Base-by-base conservation (phyloP, 2,888 invertebrate species). In the Philopedon plagiatum region DNA sequence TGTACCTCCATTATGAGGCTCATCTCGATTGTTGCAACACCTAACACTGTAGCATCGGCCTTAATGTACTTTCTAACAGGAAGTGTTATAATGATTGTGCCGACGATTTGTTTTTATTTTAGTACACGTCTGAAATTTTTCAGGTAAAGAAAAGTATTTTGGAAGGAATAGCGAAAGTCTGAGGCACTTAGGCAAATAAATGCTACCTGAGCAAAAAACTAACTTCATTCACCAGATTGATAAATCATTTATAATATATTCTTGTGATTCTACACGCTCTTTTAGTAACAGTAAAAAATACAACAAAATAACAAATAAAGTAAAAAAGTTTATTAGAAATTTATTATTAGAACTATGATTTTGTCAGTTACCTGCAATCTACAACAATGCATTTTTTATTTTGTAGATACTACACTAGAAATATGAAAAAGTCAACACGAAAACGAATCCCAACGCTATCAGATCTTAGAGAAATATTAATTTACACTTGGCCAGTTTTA, bases 51-150 rank as follows among this genome's bases (percentile, higher is more conserved):
- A 5, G 54, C 60, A 9, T 57, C 71, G 7, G 77, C 77, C 3
- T 39, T 73, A 2, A 51, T 76, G 0, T 77, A 76, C 39, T 77
- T 77, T 32, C n/a, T 39, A 0, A 62, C 67, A 34, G 77, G 76
- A 7, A 69, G 64, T 54, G 15, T 34, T 18, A n/a, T 75, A 9
- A 63, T 76, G 29, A 41, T 15, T 5, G 2, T 75, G 1, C 74
- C 75, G 0, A 34, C 63, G 0, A 29, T 75, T n/a, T 44, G 76
- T 8, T 58, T 58, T 58, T 58, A 23, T 13, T 39, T 37, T 9
- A 26, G 15, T 7, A 15, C 58, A 23, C 37, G 23, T 4, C 8
- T 58, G 13, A 9, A 58, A 15, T 58, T 41, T 9, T 58, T 39
- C 41, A 39, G 41, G 58, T 58, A 39, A 58, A 41, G 2, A 9